phyloP scores from a whole-genome alignment of 2,888 invertebrate species.

The Drosophila colorata region DNA sequence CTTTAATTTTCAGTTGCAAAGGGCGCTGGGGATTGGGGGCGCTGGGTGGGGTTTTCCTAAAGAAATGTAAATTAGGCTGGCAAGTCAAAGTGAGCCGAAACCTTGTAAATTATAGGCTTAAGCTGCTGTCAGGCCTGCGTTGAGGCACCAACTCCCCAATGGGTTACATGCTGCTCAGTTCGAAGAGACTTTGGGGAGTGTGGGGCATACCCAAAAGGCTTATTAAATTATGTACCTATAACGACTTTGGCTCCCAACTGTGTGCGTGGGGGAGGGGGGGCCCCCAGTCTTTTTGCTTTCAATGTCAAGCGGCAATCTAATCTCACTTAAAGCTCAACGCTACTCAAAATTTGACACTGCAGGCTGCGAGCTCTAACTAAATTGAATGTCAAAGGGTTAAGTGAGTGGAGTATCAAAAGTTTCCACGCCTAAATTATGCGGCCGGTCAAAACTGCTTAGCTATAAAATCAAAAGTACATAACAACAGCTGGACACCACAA shows the following conservation, averaged over 20 bases:
- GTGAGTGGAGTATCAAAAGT: conserved; percentile 38
- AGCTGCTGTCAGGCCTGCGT: conserved; percentile 36
- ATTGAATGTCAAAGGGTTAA: conserved; percentile 77
- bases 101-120: conserved; percentile 81
- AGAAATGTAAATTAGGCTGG: conserved; percentile 62
- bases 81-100: conserved; percentile 73
- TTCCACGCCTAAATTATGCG: conserved; percentile 40
- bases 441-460: conserved; percentile 41
- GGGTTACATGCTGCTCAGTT: conserved; percentile 61
- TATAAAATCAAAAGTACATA: conserved; percentile 63
- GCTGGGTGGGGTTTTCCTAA: conserved; percentile 16
- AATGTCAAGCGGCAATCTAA: conserved; percentile 64
- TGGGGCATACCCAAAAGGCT: conserved; percentile 38
- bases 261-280: conserved; percentile 3
- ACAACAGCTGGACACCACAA: conserved; percentile 26
- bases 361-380: conserved; percentile 37
- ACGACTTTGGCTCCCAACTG: conserved; percentile 7
- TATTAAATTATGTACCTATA: conserved; percentile 74
- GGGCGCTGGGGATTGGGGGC: background rate
- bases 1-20: conserved; percentile 71
- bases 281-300: conserved; percentile 26
- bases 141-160: conserved; percentile 15
- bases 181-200: conserved; percentile 1
- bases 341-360: conserved; percentile 50
- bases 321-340: conserved; percentile 63